phyloP scores from a whole-genome alignment of 2,797 vertebrate species.

The Mycteria americana region DNA sequence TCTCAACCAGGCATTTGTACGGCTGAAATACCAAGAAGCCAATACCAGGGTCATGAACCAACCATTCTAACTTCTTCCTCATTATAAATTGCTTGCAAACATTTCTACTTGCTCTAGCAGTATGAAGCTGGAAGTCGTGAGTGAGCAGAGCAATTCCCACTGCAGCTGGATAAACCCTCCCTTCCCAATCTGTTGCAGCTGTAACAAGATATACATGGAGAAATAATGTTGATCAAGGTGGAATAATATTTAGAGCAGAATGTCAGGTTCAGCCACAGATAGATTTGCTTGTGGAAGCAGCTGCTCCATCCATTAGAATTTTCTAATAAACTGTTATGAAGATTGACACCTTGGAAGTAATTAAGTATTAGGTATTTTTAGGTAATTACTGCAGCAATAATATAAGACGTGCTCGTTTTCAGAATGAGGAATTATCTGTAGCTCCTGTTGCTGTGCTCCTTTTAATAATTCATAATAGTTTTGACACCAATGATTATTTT shows the following conservation, averaged over 20 bases:
- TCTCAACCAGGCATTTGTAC: not conserved
- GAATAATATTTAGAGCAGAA: conserved; percentile 69
- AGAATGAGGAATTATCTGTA: conserved; percentile 58
- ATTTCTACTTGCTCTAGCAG: not conserved
- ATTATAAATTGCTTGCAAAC: not conserved
- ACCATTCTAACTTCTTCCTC: not conserved
- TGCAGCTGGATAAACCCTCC: conserved; percentile 16
- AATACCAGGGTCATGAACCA: not conserved
- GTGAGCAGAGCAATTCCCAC: conserved; percentile 34
- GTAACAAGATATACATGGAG: not conserved
- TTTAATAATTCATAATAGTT: conserved; percentile 68
- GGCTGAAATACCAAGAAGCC: not conserved
- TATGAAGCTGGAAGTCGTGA: not conserved
- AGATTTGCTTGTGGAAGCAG: conserved; percentile 59
- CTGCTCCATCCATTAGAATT: conserved; percentile 70
- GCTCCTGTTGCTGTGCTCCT: conserved; percentile 24
- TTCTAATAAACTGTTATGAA: conserved; percentile 75
- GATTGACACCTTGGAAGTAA: conserved; percentile 77
- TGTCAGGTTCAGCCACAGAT: conserved; percentile 52
- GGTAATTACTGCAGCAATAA: conserved; percentile 71
- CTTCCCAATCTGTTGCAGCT: conserved; percentile 43
- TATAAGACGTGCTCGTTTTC: conserved; percentile 59
- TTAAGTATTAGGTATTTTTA: conserved; percentile 77
- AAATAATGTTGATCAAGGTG: conserved; percentile 62
- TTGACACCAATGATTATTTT: conserved; percentile 65